A percentile compares a stretch with the other conserved stretches of the same genome.
Conservation (phyloP, 2,888 invertebrate species). For the Dichetophora obliterata region DNA sequence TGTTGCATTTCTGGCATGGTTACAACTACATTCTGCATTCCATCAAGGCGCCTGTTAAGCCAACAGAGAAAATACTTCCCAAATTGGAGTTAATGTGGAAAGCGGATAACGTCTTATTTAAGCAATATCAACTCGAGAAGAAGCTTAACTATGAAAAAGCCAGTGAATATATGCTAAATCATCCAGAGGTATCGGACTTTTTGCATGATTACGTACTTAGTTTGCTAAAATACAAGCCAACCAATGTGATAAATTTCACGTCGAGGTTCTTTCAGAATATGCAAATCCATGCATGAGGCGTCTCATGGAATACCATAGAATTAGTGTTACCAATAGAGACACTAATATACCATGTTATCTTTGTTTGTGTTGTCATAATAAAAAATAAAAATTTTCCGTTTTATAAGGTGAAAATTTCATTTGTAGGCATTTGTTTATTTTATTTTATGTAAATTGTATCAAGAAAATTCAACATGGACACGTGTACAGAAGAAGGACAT, state of each 20-base stretch:
- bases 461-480: conserved; percentile 39
- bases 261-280: conserved; percentile 61
- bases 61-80: conserved; percentile 52
- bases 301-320: neutral
- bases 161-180: conserved; percentile 53
- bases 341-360: conserved; percentile 35
- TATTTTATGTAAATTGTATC: conserved; percentile 25
- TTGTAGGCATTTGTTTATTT: conserved; percentile 31
- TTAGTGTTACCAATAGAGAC: conserved; percentile 34
- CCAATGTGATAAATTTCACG: conserved; percentile 60
- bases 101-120: conserved; percentile 49
- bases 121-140: conserved; percentile 53
- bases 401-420: neutral
- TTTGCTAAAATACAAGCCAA: conserved; percentile 62
- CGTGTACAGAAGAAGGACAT: conserved; percentile 11
- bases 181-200: conserved; percentile 59
- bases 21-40: conserved; percentile 62
- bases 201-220: conserved; percentile 62
- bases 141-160: conserved; percentile 59
- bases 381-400: conserved; percentile 30
- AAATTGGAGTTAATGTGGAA: conserved; percentile 62
- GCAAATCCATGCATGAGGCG: conserved; percentile 38
- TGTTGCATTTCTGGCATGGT: conserved; percentile 62
- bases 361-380: conserved; percentile 51
- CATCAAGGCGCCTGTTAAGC: conserved; percentile 53